Evolutionary conservation across 2,888 invertebrate genomes (phyloP), one percentile per base, ranked within the genome.

Genomic region (Trachelus troglodyta): DNA sequence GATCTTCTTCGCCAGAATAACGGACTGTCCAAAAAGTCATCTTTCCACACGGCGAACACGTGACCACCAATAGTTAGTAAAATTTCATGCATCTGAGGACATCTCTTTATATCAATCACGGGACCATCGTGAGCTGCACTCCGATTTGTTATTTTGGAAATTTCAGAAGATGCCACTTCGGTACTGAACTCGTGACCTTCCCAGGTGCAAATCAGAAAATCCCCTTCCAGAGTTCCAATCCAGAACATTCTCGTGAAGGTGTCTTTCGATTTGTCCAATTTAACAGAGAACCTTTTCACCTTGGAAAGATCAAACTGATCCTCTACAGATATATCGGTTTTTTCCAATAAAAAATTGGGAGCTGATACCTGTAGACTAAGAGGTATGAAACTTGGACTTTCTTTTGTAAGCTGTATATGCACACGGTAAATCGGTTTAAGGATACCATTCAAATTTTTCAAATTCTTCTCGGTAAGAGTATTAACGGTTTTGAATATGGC

Each of bases 61-160:
- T 94, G 95, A 6, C 96, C 95, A 1, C 97, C 97, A 23, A 96
- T 94, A 11, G 96, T 95, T n/a, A 96, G 91, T 56, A 96, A 92
- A 9, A 97, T 88, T 79, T 95, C 92, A 73, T 92, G 92, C 80
- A 95, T 92, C 83, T 94, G 94, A 0, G 95, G 95, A 86, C 96
- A 96, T 87, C 94, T 93, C 30, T 92, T 89, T 33, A 95, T 92
- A n/a, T 92, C 91, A 0, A 93, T 91, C 69, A 97, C 91, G 1
- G 95, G 94, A 0, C 96, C 96, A 86, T 96, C 96, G 86, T 97
- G 96, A 77, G 94, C 93, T 75, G 89, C 93, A 93, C 86, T 84
- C 34, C 83, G 80, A 30, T 68, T 74, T 9, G 82, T 69, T 4
- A 93, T 86, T 76, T 90, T 88, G 23, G 92, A 89, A 12, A 84